Base-by-base conservation (phyloP, 1,140 invertebrate genomes). In the Drosophila mojavensis region DNA sequence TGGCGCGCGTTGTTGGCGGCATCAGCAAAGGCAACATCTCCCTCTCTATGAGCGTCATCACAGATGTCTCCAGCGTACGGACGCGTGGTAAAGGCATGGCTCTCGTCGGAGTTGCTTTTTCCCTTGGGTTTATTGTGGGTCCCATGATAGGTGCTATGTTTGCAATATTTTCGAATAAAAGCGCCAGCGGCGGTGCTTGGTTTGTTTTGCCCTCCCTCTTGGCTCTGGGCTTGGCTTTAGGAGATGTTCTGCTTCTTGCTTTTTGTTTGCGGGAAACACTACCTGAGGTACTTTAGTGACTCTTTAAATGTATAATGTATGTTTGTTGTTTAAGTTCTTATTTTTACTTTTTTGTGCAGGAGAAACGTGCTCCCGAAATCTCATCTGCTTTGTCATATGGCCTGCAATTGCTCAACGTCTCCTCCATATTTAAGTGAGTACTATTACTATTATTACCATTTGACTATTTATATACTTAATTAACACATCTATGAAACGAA, bases 11-110 rank as follows among this genome's bases (percentile, higher is more conserved):
- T 71, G 93, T 99, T 69, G 98, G 98, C 15, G 99, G 99, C 0
- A 94, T 99, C 4, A 98, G 97, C 88, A 99, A 99, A 94, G 98
- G 98, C 4, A 99, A 99, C 93, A 96, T 99, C 13, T 98, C 97
- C 76, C 93, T 99, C 26, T 97, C 96, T 45, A 98, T 99, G 95
- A 98, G 98, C 5, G 96, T 99, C 72, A 97, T 99, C 6, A 96
- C 98, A 17, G 99, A 99, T 94, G 95, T 98, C 5, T 98, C 97
- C 15, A 94, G 95, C 30, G 93, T 95, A 11, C 95, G 96, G 83
- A 96, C 96, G 28, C 94, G 98, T 82, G 97, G 97, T 28, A 96
- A 95, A 93, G 98, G 98, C 92, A 99, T 99, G 98, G 98, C 99
- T 15, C 92, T 99, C 33, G 96, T 99, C 68, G 99, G 99, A 13